Evolutionary conservation across 2,113 vertebrate genomes (phyloP), one percentile per base, ranked within the genome.

Genomic region (Scytalopus superciliaris): DNA sequence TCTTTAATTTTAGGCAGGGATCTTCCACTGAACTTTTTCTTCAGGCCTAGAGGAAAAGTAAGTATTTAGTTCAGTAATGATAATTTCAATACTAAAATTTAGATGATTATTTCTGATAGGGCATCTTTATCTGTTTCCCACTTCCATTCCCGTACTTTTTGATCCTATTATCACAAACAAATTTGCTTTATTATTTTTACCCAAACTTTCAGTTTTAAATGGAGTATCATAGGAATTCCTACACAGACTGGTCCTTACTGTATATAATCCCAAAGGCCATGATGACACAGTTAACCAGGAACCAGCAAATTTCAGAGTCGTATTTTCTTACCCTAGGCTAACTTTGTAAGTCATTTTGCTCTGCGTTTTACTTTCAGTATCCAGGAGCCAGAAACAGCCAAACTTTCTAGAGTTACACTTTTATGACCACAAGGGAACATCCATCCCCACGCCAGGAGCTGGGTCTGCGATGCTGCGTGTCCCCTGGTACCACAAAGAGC

Each of bases 1-100:
- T 98, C 98, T 6, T 60, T 59, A 25, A 98, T 97, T 85, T 94
- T 92, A 45, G 42, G 76, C 74, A 98, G 56, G 3, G 35, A 33
- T 33, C 44, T 95, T 40, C 35, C 68, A 55, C 4, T 3, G 13
- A 24, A 19, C 16, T 69, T 94, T 50, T 67, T 82, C 70, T 77
- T 94, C 28, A 2, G 14, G 12, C 83, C 98, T 97, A 86, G 12
- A 52, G 31, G 31, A 49, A 93, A 25, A 74, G 15, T 7, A 53
- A 80, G 31, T 8, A 85, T 35, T 52, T 50, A 35, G 10, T 42
- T 87, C 47, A 83, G 35, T 37, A 52, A 73, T 9, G 30, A 59
- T 37, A 67, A 73, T 57, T 80, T 73, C 52, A 80, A 6, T 18
- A 42, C 37, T 35, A 72, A 17, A 77, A 52, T 68, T 50, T 19